Evolutionary conservation across 2,113 vertebrate genomes (phyloP).

Genomic region (Amblyornis subalaris): DNA sequence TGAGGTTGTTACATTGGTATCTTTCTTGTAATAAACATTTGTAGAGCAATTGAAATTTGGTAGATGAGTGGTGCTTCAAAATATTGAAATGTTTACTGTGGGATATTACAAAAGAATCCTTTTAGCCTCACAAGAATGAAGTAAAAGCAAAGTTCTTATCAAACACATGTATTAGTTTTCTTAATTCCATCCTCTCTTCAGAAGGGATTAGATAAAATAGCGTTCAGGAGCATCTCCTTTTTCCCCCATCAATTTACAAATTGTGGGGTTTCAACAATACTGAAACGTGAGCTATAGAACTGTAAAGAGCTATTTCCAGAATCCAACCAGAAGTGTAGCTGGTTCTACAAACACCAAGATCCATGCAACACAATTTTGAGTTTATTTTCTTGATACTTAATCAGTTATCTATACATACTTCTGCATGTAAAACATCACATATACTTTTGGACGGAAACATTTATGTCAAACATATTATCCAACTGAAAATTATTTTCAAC

Average conservation of each 20-base stretch:
- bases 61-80: background rate
- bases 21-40: background rate
- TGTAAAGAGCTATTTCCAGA: background rate
- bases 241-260: background rate
- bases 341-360: background rate
- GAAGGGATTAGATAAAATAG: background rate
- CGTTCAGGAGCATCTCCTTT: background rate
- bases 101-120: background rate
- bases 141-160: background rate
- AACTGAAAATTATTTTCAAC: background rate
- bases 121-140: background rate
- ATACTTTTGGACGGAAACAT: background rate
- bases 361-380: background rate
- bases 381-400: background rate
- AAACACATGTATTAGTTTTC: background rate
- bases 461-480: background rate
- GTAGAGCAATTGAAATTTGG: background rate
- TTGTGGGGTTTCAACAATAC: background rate
- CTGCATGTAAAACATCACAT: background rate
- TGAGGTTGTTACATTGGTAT: background rate
- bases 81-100: background rate
- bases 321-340: background rate
- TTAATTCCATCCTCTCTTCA: background rate
- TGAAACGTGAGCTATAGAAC: background rate
- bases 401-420: background rate